These are phyloP conservation scores for Grapholita molesta DNA, from an alignment of 1,140 invertebrate species.

Conservation along the genomic window DNA sequence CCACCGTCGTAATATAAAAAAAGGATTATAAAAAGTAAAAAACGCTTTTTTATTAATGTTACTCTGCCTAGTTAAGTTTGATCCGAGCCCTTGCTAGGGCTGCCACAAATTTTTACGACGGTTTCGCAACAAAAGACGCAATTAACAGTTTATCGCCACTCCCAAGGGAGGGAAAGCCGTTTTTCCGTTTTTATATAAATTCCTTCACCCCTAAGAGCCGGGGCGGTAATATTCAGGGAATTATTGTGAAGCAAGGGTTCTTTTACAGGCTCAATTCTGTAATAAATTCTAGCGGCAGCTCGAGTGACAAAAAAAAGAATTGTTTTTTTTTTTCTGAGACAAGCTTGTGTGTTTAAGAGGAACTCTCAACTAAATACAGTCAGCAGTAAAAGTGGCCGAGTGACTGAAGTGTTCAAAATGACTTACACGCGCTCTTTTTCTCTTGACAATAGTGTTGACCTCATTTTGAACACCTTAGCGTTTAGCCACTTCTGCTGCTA, in stretches of 20 bases:
- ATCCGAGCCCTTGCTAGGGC: conserved; percentile 19
- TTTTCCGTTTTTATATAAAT: conserved; percentile 14
- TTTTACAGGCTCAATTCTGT: background rate
- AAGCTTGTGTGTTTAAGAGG: too few species aligned
- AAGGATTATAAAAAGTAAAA: too few species aligned
- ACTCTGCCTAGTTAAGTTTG: background rate
- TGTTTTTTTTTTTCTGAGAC: too few species aligned
- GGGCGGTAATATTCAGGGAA: background rate
- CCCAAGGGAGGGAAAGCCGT: background rate
- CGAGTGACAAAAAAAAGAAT: background rate
- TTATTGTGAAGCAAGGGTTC: background rate
- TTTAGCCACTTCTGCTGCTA: too few species aligned
- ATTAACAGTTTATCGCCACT: conserved; percentile 36
- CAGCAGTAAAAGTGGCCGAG: too few species aligned
- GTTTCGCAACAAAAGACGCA: conserved; percentile 34
- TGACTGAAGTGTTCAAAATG: too few species aligned
- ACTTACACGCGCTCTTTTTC: too few species aligned
- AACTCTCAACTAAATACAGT: too few species aligned
- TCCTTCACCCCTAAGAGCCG: background rate
- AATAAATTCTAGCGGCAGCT: background rate
- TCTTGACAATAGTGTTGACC: too few species aligned
- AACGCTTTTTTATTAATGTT: too few species aligned
- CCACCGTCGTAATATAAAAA: too few species aligned
- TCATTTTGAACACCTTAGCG: too few species aligned
- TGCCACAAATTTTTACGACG: conserved; percentile 35